These are phyloP conservation scores for Mirza zaza DNA, from an alignment of 2,113 vertebrate species.

Conservation along the genomic window DNA sequence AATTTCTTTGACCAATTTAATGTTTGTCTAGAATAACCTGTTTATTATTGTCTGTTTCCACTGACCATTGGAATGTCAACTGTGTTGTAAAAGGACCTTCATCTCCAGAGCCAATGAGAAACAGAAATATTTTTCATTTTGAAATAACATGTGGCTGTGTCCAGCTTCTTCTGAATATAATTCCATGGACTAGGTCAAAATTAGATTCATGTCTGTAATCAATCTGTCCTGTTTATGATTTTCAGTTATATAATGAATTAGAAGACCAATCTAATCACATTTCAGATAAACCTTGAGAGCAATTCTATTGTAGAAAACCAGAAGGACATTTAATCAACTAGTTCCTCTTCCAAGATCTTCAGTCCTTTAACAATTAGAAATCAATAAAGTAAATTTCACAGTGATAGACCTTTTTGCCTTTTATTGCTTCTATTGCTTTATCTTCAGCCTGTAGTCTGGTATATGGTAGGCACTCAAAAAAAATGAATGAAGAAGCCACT, in stretches of 20 bases:
- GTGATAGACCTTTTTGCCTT: neutral
- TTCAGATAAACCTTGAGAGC: neutral
- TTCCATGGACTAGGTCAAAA: neutral
- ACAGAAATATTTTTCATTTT: neutral
- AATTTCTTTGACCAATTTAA: neutral
- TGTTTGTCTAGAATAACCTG: neutral
- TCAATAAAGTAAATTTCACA: neutral
- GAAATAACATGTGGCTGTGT: neutral
- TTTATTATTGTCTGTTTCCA: neutral
- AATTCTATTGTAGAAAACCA: neutral
- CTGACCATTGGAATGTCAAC: neutral
- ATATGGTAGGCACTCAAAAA: neutral
- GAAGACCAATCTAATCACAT: neutral
- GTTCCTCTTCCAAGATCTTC: neutral
- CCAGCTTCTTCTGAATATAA: neutral
- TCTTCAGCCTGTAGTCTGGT: neutral
- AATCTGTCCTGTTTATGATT: neutral
- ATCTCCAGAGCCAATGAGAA: neutral
- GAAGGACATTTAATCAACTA: neutral
- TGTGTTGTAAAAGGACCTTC: neutral
- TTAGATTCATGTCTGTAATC: neutral
- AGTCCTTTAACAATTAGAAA: neutral
- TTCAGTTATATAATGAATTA: neutral
- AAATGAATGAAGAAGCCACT: neutral
- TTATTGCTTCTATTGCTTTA: neutral